These are phyloP conservation scores for Tribolium madens DNA, from an alignment of 1,140 invertebrate genomes.

Conservation along the genomic window DNA sequence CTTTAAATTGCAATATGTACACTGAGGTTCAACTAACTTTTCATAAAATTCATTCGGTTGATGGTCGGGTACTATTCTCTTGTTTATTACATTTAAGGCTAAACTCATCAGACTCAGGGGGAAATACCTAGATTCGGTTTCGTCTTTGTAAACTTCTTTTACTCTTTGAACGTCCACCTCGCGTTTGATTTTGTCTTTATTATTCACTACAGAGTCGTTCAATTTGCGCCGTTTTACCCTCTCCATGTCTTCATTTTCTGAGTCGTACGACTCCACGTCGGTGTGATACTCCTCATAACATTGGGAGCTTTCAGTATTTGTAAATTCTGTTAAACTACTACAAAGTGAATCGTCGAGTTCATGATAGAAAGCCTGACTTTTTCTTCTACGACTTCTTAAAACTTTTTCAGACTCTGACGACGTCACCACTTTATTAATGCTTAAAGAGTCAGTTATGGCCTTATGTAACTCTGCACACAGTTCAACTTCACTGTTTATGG, in stretches of 20 bases:
- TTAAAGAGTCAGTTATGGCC: conserved; percentile 58
- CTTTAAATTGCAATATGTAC: conserved; percentile 57
- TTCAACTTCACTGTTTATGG: conserved; percentile 58
- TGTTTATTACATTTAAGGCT: conserved; percentile 58
- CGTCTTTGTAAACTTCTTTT: conserved; percentile 45
- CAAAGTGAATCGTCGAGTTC: conserved; percentile 59
- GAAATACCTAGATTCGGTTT: conserved; percentile 52
- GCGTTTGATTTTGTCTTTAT: conserved; percentile 7
- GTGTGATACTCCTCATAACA: conserved; percentile 41
- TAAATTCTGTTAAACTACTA: conserved; percentile 58
- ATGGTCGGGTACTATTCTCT: conserved; percentile 57
- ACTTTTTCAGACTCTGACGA: conserved; percentile 50
- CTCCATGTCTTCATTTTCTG: conserved; percentile 26
- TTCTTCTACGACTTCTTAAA: conserved; percentile 46
- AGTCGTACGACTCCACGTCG: conserved; percentile 52
- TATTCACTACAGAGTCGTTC: conserved; percentile 2
- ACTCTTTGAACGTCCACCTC: conserved; percentile 23
- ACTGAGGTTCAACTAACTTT: conserved; percentile 48
- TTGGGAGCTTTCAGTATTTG: conserved; percentile 56
- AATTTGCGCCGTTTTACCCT: conserved; percentile 49
- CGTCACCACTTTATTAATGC: conserved; percentile 54
- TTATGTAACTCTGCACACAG: conserved; percentile 56
- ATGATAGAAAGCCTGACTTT: conserved; percentile 56
- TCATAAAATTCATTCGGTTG: conserved; percentile 43
- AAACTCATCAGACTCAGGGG: conserved; percentile 57